Evolutionary conservation across 2,888 invertebrate genomes (phyloP).

Genomic region (Terebella lapidaria): DNA sequence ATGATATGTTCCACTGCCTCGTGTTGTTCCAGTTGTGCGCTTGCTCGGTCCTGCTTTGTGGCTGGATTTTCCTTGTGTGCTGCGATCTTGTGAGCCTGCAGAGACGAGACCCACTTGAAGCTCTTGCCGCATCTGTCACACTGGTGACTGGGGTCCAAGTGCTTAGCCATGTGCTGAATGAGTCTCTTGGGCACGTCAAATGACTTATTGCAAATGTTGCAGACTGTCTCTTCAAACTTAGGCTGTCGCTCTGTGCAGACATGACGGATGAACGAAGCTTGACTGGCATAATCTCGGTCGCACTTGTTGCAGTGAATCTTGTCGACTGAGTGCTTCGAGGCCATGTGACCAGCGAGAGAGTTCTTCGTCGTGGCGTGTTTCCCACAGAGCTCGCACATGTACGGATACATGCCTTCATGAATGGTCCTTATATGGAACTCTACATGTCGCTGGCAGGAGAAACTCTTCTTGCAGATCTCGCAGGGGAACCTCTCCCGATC

Average conservation of each 20-base stretch:
- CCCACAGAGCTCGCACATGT: background rate
- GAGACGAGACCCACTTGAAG: background rate
- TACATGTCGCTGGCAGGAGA: background rate
- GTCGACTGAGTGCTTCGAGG: background rate
- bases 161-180: background rate
- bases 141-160: background rate
- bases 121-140: background rate
- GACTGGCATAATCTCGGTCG: background rate
- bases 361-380: background rate
- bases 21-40: too few relatives aligned
- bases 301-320: background rate
- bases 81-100: background rate
- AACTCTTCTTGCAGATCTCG: background rate
- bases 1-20: too few relatives aligned
- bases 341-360: background rate
- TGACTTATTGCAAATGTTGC: background rate
- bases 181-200: background rate
- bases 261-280: background rate
- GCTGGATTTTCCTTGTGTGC: too few relatives aligned
- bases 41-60: too few relatives aligned
- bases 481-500: background rate
- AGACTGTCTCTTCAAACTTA: background rate
- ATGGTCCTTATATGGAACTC: background rate
- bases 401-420: background rate
- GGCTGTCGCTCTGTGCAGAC: background rate